Base-by-base conservation (phyloP, 1,140 invertebrate genomes). In the Cydia amplana region DNA sequence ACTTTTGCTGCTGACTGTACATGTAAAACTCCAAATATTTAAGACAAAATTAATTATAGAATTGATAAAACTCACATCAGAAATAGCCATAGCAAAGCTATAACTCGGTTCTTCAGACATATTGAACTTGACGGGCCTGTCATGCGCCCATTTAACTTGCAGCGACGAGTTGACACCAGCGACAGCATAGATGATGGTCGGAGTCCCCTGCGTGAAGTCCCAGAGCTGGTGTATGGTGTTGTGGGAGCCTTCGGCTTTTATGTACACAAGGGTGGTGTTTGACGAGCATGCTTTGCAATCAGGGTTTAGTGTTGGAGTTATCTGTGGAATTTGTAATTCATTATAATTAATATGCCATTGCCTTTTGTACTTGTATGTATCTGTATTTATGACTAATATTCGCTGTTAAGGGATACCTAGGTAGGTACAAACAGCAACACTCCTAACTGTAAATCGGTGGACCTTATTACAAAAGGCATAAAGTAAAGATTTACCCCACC, bases 221-320 rank as follows among this genome's bases (percentile, higher is more conserved):
- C 94, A 95, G 28, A 95, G 73, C 79, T 95, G 94, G 79, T 95
- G 94, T 3, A 95, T 81, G 0, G 93, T 93, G 80, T 95, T 94
- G 67, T 91, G 87, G 3, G 82, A 75, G 20, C 94, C 94, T 46
- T 93, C 88, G 2, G 94, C 93, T 80, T 82, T 84, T 3, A 94
- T 83, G 83, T 95, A 93, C 4, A 94, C 80, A 20, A 94, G 80
- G 5, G 91, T 93, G 6, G 87, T 84, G 7, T 83, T 74, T n/a
- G 72, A 74, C 23, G 79, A 76, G 76, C 89, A 92, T 7, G 43
- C 67, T 0, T 75, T 10, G 75, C 89, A 91, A 32, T 86, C 87
- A 4, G 91, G 91, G 79, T 93, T 91, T n/a, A 90, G 40, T 65
- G 79, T 63, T 40, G 89, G 80, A 51, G 77, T 77, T 77, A 93